Evolutionary conservation across 2,797 vertebrate species (phyloP).

Genomic region (Adrianichthys oophorus): DNA sequence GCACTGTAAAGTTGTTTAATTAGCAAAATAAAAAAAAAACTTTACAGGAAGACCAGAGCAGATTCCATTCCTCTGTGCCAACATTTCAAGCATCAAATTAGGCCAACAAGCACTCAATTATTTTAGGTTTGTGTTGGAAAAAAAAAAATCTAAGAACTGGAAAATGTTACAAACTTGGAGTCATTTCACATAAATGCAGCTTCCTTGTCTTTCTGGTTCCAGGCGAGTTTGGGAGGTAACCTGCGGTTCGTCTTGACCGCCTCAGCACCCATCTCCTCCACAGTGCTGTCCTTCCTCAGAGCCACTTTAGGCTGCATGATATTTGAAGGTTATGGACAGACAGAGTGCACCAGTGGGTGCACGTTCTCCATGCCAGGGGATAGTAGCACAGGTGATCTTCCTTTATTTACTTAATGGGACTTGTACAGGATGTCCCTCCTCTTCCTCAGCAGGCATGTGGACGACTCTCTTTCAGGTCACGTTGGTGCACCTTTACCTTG

Average conservation of each 20-base stretch:
- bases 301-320: conserved; percentile 82
- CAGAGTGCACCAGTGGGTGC: conserved; percentile 82
- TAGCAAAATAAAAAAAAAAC: too few relatives aligned
- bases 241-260: conserved; percentile 80
- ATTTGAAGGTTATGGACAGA: conserved; percentile 84
- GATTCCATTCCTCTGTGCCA: too few relatives aligned
- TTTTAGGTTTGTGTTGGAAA: too few relatives aligned
- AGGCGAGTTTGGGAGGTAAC: conserved; percentile 80
- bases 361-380: conserved; percentile 84
- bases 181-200: too few relatives aligned
- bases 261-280: conserved; percentile 81
- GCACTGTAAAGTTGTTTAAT: too few relatives aligned
- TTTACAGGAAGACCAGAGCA: too few relatives aligned
- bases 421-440: background rate
- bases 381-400: conserved; percentile 73
- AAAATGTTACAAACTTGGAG: background rate
- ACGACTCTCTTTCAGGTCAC: conserved; percentile 67
- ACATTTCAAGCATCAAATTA: too few relatives aligned
- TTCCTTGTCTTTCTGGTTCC: conserved; percentile 8
- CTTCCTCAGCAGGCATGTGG: conserved; percentile 10
- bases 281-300: conserved; percentile 81
- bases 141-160: background rate
- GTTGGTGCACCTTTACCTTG: conserved; percentile 81
- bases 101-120: too few relatives aligned
- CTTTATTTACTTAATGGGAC: background rate